Percentiles rank a stretch among this genome's conserved stretches.
These are phyloP conservation scores for Dicerorhinus sumatrensis DNA, from an alignment of 2,113 vertebrate species.

Conservation along the genomic window DNA sequence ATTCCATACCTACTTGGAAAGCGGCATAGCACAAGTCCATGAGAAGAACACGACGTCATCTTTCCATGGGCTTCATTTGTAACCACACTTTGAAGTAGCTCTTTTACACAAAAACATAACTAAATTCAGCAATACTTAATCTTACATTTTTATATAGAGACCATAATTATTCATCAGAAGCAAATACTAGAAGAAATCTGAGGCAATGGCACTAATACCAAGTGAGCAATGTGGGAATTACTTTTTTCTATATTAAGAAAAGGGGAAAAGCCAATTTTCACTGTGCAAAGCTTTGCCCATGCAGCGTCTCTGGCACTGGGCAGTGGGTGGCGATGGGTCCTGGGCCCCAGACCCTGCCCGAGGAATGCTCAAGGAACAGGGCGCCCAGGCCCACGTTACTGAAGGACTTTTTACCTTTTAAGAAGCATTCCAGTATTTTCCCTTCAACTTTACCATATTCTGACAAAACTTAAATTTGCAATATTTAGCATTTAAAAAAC, in stretches of 20 bases:
- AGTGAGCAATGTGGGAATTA: not conserved
- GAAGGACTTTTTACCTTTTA: constrained; percentile 47
- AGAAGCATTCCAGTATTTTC: constrained; percentile 62
- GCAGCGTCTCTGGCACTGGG: not conserved
- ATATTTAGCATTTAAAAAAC: constrained; percentile 35
- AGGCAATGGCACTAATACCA: not conserved
- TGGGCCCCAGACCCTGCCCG: not conserved
- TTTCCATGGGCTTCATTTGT: not conserved
- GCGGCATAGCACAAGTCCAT: not conserved
- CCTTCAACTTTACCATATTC: constrained; percentile 65
- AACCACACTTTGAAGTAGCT: not conserved
- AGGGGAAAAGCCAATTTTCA: not conserved
- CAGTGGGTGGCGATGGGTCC: not conserved
- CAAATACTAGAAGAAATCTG: constrained; percentile 53
- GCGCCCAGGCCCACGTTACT: accelerated
- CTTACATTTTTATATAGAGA: constrained; percentile 6
- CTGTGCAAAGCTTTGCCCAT: not conserved
- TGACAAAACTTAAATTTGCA: constrained; percentile 76
- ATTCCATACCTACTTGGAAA: not conserved
- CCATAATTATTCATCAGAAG: constrained; percentile 50
- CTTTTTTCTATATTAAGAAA: not conserved
- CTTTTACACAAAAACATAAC: not conserved
- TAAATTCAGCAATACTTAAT: constrained; percentile 47
- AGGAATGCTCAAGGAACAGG: not conserved
- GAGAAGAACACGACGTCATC: not conserved